phyloP scores from a whole-genome alignment of 1,140 invertebrate genomes.

The Heliconius himera region DNA sequence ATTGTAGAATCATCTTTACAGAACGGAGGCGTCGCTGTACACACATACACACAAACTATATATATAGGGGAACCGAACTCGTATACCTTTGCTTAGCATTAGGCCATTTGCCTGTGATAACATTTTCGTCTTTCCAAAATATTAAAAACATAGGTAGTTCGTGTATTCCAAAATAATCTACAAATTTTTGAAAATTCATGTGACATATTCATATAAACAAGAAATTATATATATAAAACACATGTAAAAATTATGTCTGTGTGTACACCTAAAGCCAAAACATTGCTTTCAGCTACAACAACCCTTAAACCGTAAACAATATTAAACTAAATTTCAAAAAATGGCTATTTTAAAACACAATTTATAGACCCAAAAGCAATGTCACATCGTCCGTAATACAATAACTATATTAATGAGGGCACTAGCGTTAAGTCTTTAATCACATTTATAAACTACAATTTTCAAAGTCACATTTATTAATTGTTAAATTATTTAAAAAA shows the following conservation, averaged over 20 bases:
- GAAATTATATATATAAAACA: background rate
- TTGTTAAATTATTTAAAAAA: background rate
- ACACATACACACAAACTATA: constrained; percentile 4
- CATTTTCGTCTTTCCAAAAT: background rate
- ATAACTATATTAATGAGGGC: background rate
- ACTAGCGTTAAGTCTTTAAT: constrained; percentile 9
- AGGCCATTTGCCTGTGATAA: background rate
- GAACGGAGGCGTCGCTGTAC: constrained; percentile 37
- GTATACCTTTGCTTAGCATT: constrained; percentile 1
- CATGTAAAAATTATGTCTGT: background rate
- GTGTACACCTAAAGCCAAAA: background rate
- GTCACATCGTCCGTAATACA: background rate
- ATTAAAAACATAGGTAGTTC: background rate
- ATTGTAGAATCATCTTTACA: constrained; percentile 74
- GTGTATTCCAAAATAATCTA: background rate
- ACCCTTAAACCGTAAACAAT: background rate
- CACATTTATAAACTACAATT: constrained; percentile 5
- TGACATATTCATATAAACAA: background rate
- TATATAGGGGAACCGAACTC: background rate
- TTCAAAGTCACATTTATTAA: background rate
- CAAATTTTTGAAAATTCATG: background rate
- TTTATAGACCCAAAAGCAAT: constrained; percentile 1
- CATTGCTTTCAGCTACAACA: background rate
- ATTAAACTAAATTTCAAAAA: background rate
- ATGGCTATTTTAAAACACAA: background rate